A percentile compares a stretch with the other conserved stretches of the same genome.
phyloP scores from a whole-genome alignment of 2,113 vertebrate species.

The Aplodontia rufa region DNA sequence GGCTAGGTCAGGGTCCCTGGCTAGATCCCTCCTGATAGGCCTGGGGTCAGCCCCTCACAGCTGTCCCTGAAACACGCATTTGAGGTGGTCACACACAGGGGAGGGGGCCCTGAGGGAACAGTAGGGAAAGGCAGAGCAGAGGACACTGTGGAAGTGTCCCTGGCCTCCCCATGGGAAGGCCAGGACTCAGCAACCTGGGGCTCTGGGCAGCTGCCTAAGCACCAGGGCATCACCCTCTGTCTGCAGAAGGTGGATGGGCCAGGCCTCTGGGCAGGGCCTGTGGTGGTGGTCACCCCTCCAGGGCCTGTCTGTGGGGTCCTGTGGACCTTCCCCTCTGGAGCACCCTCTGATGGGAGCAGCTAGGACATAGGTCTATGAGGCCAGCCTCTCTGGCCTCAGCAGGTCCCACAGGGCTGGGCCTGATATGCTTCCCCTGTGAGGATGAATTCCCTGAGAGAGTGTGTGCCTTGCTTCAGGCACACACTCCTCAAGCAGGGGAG shows the following conservation, averaged over 20 bases:
- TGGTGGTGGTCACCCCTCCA: neutral
- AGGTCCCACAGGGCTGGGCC: neutral
- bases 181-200: neutral
- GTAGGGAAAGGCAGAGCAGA: fast-evolving
- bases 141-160: too few relatives aligned
- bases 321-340: neutral
- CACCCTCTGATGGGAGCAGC: neutral
- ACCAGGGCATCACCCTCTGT: neutral
- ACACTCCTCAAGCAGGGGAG: neutral
- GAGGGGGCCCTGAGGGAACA: neutral
- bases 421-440: fast-evolving
- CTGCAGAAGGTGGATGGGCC: neutral
- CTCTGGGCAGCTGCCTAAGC: neutral
- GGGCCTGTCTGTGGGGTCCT: neutral
- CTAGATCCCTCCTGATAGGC: neutral
- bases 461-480: neutral
- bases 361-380: neutral
- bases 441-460: neutral
- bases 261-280: too few relatives aligned
- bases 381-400: fast-evolving
- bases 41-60: neutral
- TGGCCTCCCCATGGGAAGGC: neutral
- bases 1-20: neutral
- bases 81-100: neutral
- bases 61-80: too few relatives aligned